Percentiles rank a stretch among this genome's conserved stretches.
phyloP scores from a whole-genome alignment of 2,888 invertebrate species.

The Eupithecia tripunctaria region DNA sequence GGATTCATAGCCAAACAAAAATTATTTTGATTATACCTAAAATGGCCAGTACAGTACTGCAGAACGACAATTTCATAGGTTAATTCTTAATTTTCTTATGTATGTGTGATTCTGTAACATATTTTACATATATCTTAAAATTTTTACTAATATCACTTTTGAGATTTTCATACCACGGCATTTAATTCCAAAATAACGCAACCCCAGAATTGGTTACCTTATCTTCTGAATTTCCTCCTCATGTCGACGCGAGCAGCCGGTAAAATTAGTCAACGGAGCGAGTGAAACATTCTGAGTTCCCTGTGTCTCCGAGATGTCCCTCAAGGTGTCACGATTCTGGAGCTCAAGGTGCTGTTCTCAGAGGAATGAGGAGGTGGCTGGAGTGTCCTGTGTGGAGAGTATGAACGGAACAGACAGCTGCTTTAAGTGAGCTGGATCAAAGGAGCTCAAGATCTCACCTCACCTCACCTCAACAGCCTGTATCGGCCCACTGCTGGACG shows the following conservation, averaged over 20 bases:
- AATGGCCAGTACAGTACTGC: too few species aligned
- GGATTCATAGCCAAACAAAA: too few species aligned
- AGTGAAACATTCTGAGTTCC: conserved; percentile 31
- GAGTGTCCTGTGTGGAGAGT: background rate
- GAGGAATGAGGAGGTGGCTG: background rate
- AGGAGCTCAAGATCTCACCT: too few species aligned
- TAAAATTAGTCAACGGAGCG: conserved; percentile 28
- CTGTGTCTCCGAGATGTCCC: conserved; percentile 34
- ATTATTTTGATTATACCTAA: too few species aligned
- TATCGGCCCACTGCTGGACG: too few species aligned
- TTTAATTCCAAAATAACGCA: background rate
- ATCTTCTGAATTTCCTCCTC: background rate
- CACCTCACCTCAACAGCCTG: too few species aligned
- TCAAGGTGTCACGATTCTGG: conserved; percentile 36
- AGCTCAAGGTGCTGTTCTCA: conserved; percentile 24
- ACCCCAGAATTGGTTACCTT: background rate
- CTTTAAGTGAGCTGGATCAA: background rate
- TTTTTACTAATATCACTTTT: too few species aligned
- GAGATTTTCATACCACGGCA: background rate
- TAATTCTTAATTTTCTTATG: too few species aligned
- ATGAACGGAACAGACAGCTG: background rate
- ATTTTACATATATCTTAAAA: too few species aligned
- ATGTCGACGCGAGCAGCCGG: conserved; percentile 18
- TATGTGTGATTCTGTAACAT: too few species aligned
- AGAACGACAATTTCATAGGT: too few species aligned